Percentiles rank a stretch among this genome's conserved stretches.
These are phyloP conservation scores for Ectemnius lituratus DNA, from an alignment of 2,888 invertebrate species.

Conservation along the genomic window DNA sequence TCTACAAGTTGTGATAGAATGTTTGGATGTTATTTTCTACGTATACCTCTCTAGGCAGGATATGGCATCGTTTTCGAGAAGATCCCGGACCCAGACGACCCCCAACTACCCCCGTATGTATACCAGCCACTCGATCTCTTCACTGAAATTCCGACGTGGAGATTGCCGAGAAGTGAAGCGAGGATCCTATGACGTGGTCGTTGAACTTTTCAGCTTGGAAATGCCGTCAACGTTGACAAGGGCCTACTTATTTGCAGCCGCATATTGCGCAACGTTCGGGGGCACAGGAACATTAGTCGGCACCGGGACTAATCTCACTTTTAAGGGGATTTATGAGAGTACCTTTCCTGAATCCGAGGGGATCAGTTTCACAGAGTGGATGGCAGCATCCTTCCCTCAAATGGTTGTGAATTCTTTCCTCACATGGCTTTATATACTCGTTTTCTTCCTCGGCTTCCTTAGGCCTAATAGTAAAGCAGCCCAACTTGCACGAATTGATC, in stretches of 20 bases:
- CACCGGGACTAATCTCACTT: slow-evolving; percentile 76
- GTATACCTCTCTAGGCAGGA: slow-evolving; percentile 45
- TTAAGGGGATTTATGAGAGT: slow-evolving; percentile 74
- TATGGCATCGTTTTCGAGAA: slow-evolving; percentile 43
- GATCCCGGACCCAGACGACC: slow-evolving; percentile 18
- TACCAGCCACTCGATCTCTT: neutral
- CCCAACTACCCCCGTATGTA: slow-evolving; percentile 40
- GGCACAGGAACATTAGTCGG: slow-evolving; percentile 77
- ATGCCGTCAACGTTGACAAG: slow-evolving; percentile 66
- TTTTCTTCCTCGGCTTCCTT: slow-evolving; percentile 69
- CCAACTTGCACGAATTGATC: slow-evolving; percentile 57
- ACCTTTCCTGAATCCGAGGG: slow-evolving; percentile 68
- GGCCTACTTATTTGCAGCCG: slow-evolving; percentile 69
- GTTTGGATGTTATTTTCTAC: too few relatives aligned
- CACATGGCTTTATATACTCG: slow-evolving; percentile 78
- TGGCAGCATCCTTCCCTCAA: slow-evolving; percentile 78
- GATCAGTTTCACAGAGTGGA: slow-evolving; percentile 78
- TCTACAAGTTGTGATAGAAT: too few relatives aligned
- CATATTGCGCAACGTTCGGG: slow-evolving; percentile 76
- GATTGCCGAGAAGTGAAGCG: too few relatives aligned
- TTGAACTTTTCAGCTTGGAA: too few relatives aligned
- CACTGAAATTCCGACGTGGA: too few relatives aligned
- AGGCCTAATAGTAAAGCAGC: slow-evolving; percentile 67
- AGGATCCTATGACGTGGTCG: too few relatives aligned
- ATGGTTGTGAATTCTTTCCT: slow-evolving; percentile 75